Percentiles rank a stretch among this genome's conserved stretches.
These are phyloP conservation scores for Drosophila asahinai DNA, from an alignment of 1,140 invertebrate species.

Conservation along the genomic window DNA sequence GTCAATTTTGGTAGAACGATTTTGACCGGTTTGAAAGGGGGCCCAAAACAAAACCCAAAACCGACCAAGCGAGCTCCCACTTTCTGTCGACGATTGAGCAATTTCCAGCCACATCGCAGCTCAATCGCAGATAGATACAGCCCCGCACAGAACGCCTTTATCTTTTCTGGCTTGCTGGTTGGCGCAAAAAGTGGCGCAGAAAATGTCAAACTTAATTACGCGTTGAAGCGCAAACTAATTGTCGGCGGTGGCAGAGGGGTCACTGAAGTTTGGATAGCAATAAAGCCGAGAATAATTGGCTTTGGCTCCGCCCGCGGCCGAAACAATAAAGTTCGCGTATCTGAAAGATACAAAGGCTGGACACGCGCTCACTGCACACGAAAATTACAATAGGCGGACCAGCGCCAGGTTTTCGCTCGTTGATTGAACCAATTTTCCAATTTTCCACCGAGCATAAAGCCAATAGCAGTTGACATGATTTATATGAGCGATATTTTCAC, in stretches of 20 bases:
- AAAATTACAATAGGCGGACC: constrained; percentile 30
- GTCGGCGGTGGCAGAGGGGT: constrained; percentile 20
- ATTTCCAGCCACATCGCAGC: constrained; percentile 48
- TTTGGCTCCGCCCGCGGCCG: constrained; percentile 27
- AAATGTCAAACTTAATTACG: constrained; percentile 81
- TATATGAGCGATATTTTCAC: constrained; percentile 57
- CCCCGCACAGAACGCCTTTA: constrained; percentile 35
- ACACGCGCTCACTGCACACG: constrained; percentile 63
- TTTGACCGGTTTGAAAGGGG: constrained; percentile 71
- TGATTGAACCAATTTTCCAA: constrained; percentile 47
- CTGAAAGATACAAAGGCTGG: constrained; percentile 54
- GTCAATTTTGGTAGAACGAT: constrained; percentile 80
- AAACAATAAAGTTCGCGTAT: constrained; percentile 29
- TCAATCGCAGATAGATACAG: constrained; percentile 36
- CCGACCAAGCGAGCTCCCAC: constrained; percentile 32
- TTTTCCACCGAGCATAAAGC: constrained; percentile 20
- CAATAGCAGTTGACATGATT: constrained; percentile 60
- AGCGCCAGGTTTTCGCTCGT: not conserved
- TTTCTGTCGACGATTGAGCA: constrained; percentile 62
- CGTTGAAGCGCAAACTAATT: constrained; percentile 79
- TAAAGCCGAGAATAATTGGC: constrained; percentile 58
- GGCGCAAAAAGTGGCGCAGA: constrained; percentile 73
- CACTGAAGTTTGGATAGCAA: constrained; percentile 43
- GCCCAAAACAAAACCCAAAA: constrained; percentile 23
- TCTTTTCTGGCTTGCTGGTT: constrained; percentile 34